phyloP scores from a whole-genome alignment of 2,113 vertebrate species.

The Melozone crissalis region DNA sequence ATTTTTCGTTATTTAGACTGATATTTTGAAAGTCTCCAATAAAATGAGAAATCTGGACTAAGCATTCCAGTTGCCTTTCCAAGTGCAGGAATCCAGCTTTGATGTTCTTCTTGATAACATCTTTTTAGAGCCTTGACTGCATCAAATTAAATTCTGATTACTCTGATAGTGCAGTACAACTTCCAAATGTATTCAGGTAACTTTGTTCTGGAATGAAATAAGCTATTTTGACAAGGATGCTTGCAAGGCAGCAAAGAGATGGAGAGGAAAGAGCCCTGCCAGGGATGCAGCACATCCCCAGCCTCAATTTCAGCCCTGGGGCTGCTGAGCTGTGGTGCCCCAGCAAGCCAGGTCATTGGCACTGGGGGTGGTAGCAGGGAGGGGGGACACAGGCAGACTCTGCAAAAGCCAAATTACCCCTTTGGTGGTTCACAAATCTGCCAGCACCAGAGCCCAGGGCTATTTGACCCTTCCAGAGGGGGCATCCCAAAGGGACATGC shows the following conservation, averaged over 20 bases:
- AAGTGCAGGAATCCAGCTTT: constrained; percentile 56
- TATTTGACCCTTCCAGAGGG: neutral
- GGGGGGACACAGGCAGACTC: neutral
- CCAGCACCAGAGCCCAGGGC: neutral
- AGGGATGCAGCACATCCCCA: neutral
- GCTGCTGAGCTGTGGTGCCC: neutral
- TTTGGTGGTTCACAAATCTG: neutral
- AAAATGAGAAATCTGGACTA: constrained; percentile 45
- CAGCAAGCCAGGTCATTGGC: neutral
- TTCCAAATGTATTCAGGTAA: constrained; percentile 61
- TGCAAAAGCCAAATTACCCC: neutral
- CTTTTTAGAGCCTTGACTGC: constrained; percentile 62
- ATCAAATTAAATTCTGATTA: constrained; percentile 71
- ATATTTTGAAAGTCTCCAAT: constrained; percentile 33
- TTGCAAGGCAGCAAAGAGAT: constrained; percentile 10
- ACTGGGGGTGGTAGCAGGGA: neutral
- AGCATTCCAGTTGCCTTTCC: constrained; percentile 49
- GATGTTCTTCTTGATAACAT: constrained; percentile 67
- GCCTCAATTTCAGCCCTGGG: neutral
- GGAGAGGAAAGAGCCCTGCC: neutral
- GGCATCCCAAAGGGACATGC: neutral
- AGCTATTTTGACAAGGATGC: constrained; percentile 44
- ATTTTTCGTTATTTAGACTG: constrained; percentile 44
- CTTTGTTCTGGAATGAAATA: constrained; percentile 58
- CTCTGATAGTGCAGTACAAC: constrained; percentile 33